Percentiles rank a stretch among this genome's conserved stretches.
phyloP scores from a whole-genome alignment of 1,140 invertebrate species.

The Zelostemma sp. region DNA sequence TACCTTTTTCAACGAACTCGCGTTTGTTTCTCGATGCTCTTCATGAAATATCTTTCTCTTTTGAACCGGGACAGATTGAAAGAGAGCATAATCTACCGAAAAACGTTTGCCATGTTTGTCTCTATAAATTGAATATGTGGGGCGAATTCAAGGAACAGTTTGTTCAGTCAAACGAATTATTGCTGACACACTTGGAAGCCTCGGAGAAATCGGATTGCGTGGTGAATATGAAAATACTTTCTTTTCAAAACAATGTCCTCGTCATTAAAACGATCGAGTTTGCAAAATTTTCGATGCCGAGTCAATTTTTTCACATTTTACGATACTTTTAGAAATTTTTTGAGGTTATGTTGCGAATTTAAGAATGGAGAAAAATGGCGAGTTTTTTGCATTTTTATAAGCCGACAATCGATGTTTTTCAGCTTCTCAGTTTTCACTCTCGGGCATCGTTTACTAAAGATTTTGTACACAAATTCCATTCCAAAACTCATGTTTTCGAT shows the following conservation, averaged over 20 bases:
- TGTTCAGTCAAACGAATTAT: conserved; percentile 52
- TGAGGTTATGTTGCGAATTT: background rate
- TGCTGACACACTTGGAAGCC: conserved; percentile 55
- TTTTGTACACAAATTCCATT: too few species aligned
- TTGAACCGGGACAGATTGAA: conserved; percentile 47
- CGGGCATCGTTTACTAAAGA: too few species aligned
- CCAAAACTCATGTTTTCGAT: background rate
- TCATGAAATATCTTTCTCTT: too few species aligned
- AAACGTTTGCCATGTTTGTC: conserved; percentile 61
- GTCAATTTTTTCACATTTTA: too few species aligned
- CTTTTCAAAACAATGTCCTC: background rate
- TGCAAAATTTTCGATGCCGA: background rate
- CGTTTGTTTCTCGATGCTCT: background rate
- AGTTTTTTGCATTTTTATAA: background rate
- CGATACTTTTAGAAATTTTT: background rate
- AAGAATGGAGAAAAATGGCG: background rate
- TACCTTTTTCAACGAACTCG: conserved; percentile 21
- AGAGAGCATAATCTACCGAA: conserved; percentile 53
- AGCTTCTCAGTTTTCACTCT: too few species aligned
- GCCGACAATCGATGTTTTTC: too few species aligned
- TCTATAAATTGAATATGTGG: conserved; percentile 66
- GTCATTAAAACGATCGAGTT: background rate
- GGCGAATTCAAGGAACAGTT: conserved; percentile 62
- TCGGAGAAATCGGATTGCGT: conserved; percentile 38
- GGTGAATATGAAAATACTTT: conserved; percentile 37